Base-by-base conservation (phyloP, 2,113 vertebrate species). In the Neomonachus schauinslandi region DNA sequence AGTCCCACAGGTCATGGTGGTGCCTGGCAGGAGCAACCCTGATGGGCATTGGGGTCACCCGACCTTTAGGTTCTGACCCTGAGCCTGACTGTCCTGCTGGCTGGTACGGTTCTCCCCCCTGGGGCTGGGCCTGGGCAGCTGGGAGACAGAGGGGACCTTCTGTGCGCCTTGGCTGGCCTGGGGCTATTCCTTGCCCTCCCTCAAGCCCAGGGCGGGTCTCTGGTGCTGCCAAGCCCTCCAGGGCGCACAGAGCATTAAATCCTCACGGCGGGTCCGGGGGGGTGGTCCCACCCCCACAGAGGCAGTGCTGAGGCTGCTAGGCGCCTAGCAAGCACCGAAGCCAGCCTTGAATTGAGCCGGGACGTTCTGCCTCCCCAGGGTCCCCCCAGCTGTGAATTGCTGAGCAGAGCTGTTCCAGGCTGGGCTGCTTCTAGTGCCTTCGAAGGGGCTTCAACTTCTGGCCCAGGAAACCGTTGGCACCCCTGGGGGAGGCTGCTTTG, bases 151-250 rank as follows among this genome's bases (percentile, higher is more conserved):
- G 42, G 22, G 59, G 49, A 8, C 49, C 46, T 59, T 61, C 28
- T 3, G 28, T 51, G 18, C 2, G 0, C 22, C 39, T n/a, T 1
- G 65, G 18, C 86, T 31, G 67, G 5, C 28, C 33, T 9, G 13
- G 80, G n/a, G 9, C 57, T 22, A 1, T 21, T 36, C 39, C 11
- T 57, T 61, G 22, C 15, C 14, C 12, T 42, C 57, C 55, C 7
- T 36, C 14, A 12, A 61, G 21, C 46, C 2, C 0, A 4, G 28
- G 42, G 33, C 53, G 53, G 9, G 28, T 63, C 3, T 0, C 0
- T 7, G 15, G 7, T 39, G n/a, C 31, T 59, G 46, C 71, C 28
- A 8, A 9, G 18, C 36, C 7, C 24, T 53, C 19, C 13, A 42
- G 18, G 49, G 72, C 2, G 10, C 5, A 0, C 51, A 12, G 33